Base-by-base conservation (phyloP, 2,797 vertebrate species). In the Pristis pectinata region DNA sequence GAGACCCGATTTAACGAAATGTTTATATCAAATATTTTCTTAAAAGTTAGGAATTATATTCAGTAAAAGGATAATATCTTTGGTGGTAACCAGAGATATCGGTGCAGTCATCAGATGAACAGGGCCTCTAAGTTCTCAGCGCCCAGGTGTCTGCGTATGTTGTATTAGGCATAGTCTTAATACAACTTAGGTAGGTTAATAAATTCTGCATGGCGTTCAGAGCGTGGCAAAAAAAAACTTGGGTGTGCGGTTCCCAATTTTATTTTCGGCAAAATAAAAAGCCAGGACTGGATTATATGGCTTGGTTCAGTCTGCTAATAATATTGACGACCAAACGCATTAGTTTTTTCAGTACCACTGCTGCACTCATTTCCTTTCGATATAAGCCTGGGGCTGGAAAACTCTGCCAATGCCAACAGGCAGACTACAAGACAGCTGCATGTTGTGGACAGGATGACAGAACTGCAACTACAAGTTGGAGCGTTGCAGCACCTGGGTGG, bases 401-500 rank as follows among this genome's bases (percentile, higher is more conserved):
- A 27, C 70, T 15, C 70, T 53, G 24, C 44, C 92, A 53, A 19
- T 76, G 70, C 27, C 44, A 49, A 4, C 30, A 56, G 91, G 44
- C 64, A 93, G 44, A 74, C 24, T 22, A 22, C 61, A 76, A 94
- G 70, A 10, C 64, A 72, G 67, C 41, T 24, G 41, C 67, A 17
- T 22, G 64, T 2, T 41, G 30, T 0, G 37, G 64, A 30, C 24
- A 76, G 70, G 41, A 72, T 94, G 34, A 72, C 61, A 93, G 89
- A 44, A 41, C 64, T 94, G 15, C 67, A 93, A 70, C 64, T 70
- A 24, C 61, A 53, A 91, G 19, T 67, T 67, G 17, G 87, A 91
- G 59, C n/a, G n/a, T 13, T 53, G 70, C 70, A 94, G 70, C 92
- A 93, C 92, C 92, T 94, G 70, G 92, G 15, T 92, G 94, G 92